Conservation (phyloP, 2,888 invertebrate genomes). For the Andricus curvator region DNA sequence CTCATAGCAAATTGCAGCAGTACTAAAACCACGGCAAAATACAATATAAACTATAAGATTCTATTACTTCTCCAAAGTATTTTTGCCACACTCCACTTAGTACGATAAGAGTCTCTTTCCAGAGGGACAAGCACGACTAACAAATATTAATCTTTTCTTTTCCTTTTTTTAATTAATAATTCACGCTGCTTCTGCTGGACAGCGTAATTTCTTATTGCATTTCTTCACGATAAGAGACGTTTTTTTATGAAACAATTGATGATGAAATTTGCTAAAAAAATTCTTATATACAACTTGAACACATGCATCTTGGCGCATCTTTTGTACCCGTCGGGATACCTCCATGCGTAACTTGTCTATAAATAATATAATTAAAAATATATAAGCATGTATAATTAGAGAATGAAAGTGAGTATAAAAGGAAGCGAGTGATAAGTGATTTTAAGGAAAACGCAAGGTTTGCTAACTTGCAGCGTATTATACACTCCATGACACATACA, state of each 20-base stretch:
- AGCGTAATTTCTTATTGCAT: not conserved
- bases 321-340: conserved; percentile 52
- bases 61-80: not conserved
- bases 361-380: conserved; percentile 70
- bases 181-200: not conserved
- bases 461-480: conserved; percentile 23
- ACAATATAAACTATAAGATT: not conserved
- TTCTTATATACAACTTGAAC: conserved; percentile 10
- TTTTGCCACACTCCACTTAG: not conserved
- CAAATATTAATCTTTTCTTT: not conserved
- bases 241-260: not conserved
- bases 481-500: conserved; percentile 29
- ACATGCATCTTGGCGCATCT: conserved; percentile 24
- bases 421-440: conserved; percentile 7
- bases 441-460: conserved; percentile 19
- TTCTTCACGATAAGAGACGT: not conserved
- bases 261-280: conserved; percentile 16
- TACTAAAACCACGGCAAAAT: conserved; percentile 26
- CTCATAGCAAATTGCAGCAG: not conserved
- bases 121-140: not conserved
- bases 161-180: not conserved
- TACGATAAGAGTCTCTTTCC: not conserved
- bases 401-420: conserved; percentile 39
- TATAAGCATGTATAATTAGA: conserved; percentile 68
- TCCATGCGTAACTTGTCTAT: conserved; percentile 72